Percentiles rank a stretch among this genome's conserved stretches.
These are phyloP conservation scores for Dimorphilus gyrociliatus DNA, from an alignment of 2,888 invertebrate species.

Conservation along the genomic window DNA sequence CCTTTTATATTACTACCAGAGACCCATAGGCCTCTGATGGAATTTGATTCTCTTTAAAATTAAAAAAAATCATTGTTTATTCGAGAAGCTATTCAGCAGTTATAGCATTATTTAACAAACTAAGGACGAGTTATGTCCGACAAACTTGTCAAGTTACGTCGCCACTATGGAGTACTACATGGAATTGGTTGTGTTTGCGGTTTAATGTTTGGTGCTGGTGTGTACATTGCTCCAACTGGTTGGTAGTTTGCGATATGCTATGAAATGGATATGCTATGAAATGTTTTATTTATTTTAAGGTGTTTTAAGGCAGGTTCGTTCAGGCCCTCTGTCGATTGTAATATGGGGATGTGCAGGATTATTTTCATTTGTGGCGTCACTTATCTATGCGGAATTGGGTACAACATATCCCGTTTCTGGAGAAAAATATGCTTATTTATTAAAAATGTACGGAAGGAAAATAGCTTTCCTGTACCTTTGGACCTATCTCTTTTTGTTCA, in stretches of 20 bases:
- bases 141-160: slow-evolving; percentile 5
- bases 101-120: no score
- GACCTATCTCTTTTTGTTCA: slow-evolving; percentile 28
- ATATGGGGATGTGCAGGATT: slow-evolving; percentile 76
- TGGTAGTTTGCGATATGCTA: no score
- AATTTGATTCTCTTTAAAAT: no score
- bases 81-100: no score
- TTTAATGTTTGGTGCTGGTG: slow-evolving; percentile 8
- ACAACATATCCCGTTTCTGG: slow-evolving; percentile 53
- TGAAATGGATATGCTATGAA: no score
- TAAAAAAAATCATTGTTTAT: no score
- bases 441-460: slow-evolving; percentile 28
- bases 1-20: no score
- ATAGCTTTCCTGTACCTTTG: slow-evolving; percentile 30
- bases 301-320: slow-evolving; percentile 44
- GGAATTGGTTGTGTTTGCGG: slow-evolving; percentile 8
- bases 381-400: slow-evolving; percentile 78
- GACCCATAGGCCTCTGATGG: no score
- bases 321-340: slow-evolving; percentile 53
- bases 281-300: no score
- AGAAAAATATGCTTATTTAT: slow-evolving; percentile 41
- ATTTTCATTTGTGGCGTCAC: slow-evolving; percentile 56
- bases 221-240: slow-evolving; percentile 10
- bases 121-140: no score
- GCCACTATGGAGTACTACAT: slow-evolving; percentile 6